phyloP scores from a whole-genome alignment of 2,797 vertebrate species.

The Chelon labrosus region DNA sequence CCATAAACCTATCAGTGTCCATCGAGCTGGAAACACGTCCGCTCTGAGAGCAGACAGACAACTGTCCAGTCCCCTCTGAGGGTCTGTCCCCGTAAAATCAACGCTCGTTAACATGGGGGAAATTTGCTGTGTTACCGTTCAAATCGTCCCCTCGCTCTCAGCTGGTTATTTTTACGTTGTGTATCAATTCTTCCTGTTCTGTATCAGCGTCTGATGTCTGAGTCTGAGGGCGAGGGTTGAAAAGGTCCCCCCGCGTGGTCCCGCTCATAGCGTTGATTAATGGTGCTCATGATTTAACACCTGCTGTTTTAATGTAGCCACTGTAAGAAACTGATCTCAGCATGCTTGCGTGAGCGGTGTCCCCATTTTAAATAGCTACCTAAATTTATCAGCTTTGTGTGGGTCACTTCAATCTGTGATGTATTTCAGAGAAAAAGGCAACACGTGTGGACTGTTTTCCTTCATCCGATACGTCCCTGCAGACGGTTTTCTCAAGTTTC shows the following conservation, averaged over 20 bases:
- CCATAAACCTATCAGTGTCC: neutral
- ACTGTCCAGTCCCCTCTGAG: conserved; percentile 36
- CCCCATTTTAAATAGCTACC: conserved; percentile 85
- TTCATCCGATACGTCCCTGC: neutral
- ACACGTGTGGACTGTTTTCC: neutral
- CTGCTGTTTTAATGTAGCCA: conserved; percentile 87
- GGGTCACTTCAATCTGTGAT: conserved; percentile 78
- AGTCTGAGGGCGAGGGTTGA: conserved; percentile 30
- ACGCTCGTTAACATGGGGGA: conserved; percentile 49
- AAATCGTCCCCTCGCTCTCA: conserved; percentile 8
- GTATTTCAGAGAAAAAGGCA: neutral
- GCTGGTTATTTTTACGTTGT: conserved; percentile 43
- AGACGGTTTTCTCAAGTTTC: neutral
- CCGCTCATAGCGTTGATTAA: conserved; percentile 78
- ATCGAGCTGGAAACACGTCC: neutral
- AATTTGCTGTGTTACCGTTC: conserved; percentile 50
- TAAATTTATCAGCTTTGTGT: conserved; percentile 90
- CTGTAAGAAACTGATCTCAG: conserved; percentile 89
- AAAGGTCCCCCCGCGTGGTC: conserved; percentile 41
- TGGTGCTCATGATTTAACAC: conserved; percentile 87
- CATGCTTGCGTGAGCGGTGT: conserved; percentile 81
- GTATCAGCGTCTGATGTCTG: conserved; percentile 40
- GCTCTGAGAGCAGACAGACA: conserved; percentile 25
- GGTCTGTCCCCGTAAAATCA: conserved; percentile 58
- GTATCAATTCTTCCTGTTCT: conserved; percentile 34